A percentile compares a stretch with the other conserved stretches of the same genome.
phyloP scores from a whole-genome alignment of 2,797 vertebrate genomes.

The Acridotheres tristis region DNA sequence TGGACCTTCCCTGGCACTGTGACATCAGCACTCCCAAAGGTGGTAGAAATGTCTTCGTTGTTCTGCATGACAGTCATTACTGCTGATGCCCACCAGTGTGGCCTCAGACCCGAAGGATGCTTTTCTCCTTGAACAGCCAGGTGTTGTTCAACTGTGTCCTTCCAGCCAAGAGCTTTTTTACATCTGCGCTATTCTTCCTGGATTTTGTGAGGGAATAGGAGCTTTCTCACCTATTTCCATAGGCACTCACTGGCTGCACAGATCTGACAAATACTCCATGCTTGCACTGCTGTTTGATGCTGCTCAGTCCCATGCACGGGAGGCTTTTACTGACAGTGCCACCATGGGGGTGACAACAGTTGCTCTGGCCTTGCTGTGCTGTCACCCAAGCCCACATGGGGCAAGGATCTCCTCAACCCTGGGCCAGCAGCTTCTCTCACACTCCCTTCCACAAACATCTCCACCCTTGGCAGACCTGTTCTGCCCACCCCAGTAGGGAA shows the following conservation, averaged over 20 bases:
- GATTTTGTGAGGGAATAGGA: neutral
- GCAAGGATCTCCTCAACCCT: neutral
- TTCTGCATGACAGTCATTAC: neutral
- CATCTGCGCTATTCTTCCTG: neutral
- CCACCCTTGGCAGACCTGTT: neutral
- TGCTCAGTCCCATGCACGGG: fast-evolving
- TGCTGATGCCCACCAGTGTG: neutral
- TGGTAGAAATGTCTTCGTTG: neutral
- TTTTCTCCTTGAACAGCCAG: neutral
- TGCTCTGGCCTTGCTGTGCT: neutral
- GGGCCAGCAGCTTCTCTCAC: neutral
- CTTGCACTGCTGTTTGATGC: neutral
- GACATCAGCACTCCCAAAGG: neutral
- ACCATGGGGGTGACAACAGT: no score
- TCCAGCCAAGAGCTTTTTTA: neutral
- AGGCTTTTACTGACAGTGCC: neutral
- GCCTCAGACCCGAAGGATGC: neutral
- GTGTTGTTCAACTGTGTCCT: neutral
- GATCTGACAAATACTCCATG: neutral
- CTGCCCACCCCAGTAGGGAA: neutral
- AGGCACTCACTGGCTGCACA: neutral
- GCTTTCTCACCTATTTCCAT: neutral
- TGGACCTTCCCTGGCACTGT: neutral
- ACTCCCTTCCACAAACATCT: neutral
- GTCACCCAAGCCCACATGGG: fast-evolving